Percentiles rank a stretch among this genome's conserved stretches.
Evolutionary conservation across 2,113 vertebrate species (phyloP).

Genomic region (Speoplatyrhinus poulsoni): DNA sequence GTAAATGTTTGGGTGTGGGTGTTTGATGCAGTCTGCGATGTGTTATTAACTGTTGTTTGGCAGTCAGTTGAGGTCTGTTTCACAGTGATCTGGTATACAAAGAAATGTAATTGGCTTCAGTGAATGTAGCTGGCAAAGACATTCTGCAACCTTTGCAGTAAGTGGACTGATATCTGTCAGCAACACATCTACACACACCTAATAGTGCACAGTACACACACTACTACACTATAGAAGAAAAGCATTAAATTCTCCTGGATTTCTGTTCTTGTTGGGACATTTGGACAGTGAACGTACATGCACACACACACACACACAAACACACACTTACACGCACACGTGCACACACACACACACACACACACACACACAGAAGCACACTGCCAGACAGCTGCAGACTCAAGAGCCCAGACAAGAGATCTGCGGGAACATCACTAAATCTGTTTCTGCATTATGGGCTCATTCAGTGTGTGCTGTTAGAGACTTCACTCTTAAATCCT

Average conservation of each 20-base stretch:
- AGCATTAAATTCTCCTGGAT: neutral
- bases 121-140: constrained; percentile 35
- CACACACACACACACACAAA: neutral
- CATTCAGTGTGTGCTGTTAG: constrained; percentile 26
- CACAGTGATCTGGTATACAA: constrained; percentile 13
- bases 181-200: neutral
- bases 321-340: neutral
- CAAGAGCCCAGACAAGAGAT: constrained; percentile 31
- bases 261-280: neutral
- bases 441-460: constrained; percentile 24
- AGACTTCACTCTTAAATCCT: constrained; percentile 27
- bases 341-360: neutral
- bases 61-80: constrained; percentile 23
- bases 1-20: constrained; percentile 27
- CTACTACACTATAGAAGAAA: neutral
- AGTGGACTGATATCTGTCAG: constrained; percentile 42
- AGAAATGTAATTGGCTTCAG: constrained; percentile 33
- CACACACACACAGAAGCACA: neutral
- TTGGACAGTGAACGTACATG: neutral
- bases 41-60: constrained; percentile 21
- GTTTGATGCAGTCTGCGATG: constrained; percentile 3
- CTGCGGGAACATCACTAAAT: constrained; percentile 30
- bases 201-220: neutral
- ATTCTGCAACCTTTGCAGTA: constrained; percentile 27
- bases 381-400: constrained; percentile 29